These are phyloP conservation scores for Mythimna albipuncta DNA, from an alignment of 2,888 invertebrate species.

Conservation along the genomic window DNA sequence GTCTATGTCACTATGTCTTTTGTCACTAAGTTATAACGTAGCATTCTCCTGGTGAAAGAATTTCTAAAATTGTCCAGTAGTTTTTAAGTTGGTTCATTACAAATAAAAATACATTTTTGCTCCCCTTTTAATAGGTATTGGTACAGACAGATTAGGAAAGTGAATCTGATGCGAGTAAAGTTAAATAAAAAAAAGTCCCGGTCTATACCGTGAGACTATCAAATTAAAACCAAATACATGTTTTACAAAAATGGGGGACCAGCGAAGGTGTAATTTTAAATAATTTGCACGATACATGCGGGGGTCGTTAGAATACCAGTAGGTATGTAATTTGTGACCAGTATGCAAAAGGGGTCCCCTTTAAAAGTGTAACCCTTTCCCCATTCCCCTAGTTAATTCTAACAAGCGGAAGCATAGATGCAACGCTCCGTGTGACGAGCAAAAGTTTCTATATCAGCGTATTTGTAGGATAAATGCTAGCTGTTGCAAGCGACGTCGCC, in stretches of 20 bases:
- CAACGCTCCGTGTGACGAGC: not conserved
- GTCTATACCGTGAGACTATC: not conserved
- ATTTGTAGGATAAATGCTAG: no score
- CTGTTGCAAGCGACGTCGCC: not conserved
- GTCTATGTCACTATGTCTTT: no score
- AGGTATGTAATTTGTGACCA: slow-evolving; percentile 12
- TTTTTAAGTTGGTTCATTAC: no score
- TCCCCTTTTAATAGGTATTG: no score
- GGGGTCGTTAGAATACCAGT: not conserved
- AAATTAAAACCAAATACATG: not conserved
- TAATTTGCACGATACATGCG: not conserved
- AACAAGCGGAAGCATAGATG: slow-evolving; percentile 6
- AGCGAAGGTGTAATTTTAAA: not conserved
- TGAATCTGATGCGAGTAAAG: no score
- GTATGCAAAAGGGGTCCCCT: slow-evolving; percentile 16
- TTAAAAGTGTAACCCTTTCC: not conserved
- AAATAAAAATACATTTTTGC: no score
- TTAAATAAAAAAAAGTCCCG: not conserved
- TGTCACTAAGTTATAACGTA: no score
- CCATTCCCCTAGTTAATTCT: slow-evolving; percentile 8
- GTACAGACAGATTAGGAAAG: no score
- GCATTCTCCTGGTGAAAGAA: no score
- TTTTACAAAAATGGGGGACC: not conserved
- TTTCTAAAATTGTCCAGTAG: no score
- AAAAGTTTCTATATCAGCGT: not conserved